phyloP scores from a whole-genome alignment of 2,888 invertebrate species.

The Eilema sororculum region DNA sequence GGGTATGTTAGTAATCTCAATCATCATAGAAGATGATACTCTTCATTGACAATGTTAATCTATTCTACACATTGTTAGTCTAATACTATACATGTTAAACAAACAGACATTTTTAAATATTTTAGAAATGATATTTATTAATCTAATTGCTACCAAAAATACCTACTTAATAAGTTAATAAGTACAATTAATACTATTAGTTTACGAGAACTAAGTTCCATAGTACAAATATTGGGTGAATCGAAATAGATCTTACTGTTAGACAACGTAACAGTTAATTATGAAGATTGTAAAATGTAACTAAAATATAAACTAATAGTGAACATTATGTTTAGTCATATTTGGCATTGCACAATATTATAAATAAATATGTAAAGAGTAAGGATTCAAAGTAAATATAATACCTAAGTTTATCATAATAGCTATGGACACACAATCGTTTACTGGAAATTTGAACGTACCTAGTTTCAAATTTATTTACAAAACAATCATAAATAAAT shows the following conservation, averaged over 20 bases:
- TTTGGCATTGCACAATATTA: conserved; percentile 74
- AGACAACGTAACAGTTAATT: conserved; percentile 66
- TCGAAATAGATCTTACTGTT: conserved; percentile 69
- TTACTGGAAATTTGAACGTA: conserved; percentile 56
- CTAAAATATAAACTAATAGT: conserved; percentile 73
- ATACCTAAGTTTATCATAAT: conserved; percentile 61
- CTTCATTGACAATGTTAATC: conserved; percentile 77
- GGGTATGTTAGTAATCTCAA: conserved; percentile 79
- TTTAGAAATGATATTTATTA: conserved; percentile 86
- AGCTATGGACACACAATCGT: conserved; percentile 70
- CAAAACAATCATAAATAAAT: conserved; percentile 66
- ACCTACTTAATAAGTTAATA: conserved; percentile 81
- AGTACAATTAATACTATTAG: conserved; percentile 83
- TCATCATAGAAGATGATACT: conserved; percentile 64
- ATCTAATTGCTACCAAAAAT: conserved; percentile 79
- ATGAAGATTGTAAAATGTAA: conserved; percentile 67
- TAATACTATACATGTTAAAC: conserved; percentile 87
- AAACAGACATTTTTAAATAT: conserved; percentile 85
- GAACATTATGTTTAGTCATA: conserved; percentile 72
- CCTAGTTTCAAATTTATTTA: conserved; percentile 64
- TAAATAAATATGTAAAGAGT: conserved; percentile 72
- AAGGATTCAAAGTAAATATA: conserved; percentile 65
- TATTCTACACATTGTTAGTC: conserved; percentile 86
- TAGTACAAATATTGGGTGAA: conserved; percentile 66
- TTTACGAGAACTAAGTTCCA: conserved; percentile 75